Percentiles rank a stretch among this genome's conserved stretches.
Conservation (phyloP, 2,888 invertebrate genomes). For the Dolichopus griseipennis region DNA sequence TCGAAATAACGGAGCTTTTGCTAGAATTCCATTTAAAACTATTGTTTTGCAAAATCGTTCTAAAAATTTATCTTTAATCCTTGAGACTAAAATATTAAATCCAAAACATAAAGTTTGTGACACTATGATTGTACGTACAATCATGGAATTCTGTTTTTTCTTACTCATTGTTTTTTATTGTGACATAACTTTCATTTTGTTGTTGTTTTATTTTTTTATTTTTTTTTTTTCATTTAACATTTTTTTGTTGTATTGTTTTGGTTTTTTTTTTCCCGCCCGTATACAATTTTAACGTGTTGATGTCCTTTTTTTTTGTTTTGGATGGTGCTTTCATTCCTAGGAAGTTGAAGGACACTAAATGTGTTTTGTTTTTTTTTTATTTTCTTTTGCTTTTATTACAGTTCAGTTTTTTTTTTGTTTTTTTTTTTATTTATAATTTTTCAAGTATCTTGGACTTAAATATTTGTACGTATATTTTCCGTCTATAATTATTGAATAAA, state of each 20-base stretch:
- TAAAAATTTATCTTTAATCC: no score
- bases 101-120: no score
- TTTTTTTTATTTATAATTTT: no score
- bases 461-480: background rate
- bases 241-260: background rate
- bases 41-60: no score
- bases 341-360: background rate
- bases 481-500: background rate
- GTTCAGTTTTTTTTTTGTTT: no score
- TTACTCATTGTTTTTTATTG: no score
- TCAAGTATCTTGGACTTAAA: background rate
- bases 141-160: no score
- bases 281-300: background rate
- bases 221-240: background rate
- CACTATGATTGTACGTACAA: no score
- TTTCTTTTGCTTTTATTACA: no score
- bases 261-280: background rate
- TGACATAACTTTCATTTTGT: background rate
- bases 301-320: background rate
- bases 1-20: no score
- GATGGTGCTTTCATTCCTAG: background rate
- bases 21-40: no score
- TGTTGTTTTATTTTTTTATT: background rate
- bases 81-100: no score
- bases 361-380: background rate